phyloP scores from a whole-genome alignment of 2,888 invertebrate species.

The Melitaea athalia region DNA sequence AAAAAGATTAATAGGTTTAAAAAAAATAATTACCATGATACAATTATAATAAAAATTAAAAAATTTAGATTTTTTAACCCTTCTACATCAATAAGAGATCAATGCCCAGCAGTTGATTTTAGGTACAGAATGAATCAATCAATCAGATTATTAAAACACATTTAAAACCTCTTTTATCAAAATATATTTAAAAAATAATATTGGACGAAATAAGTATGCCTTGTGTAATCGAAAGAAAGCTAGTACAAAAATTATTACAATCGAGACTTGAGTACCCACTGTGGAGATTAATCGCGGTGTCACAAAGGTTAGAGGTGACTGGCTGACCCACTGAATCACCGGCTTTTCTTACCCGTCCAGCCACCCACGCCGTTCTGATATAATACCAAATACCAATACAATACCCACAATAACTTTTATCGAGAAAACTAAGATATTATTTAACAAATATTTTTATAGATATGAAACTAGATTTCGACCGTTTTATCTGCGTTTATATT shows the following conservation, averaged over 20 bases:
- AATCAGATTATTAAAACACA: too few species aligned
- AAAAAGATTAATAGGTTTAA: too few species aligned
- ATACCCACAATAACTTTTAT: neutral
- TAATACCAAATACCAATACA: too few species aligned
- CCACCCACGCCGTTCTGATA: constrained; percentile 5
- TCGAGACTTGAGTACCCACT: neutral
- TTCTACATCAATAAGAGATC: too few species aligned
- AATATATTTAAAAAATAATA: too few species aligned
- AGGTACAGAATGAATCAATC: too few species aligned
- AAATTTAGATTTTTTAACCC: too few species aligned
- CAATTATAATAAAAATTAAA: too few species aligned
- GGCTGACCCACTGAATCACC: constrained; percentile 27
- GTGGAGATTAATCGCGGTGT: constrained; percentile 5
- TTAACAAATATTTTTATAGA: neutral
- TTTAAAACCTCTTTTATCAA: too few species aligned
- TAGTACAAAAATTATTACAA: neutral
- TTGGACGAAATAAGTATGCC: too few species aligned
- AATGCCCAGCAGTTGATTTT: too few species aligned
- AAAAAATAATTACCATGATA: too few species aligned
- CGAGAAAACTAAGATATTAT: neutral
- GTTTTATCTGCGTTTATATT: neutral
- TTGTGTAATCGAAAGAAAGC: neutral
- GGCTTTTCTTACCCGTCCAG: neutral
- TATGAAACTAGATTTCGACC: neutral
- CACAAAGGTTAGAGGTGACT: constrained; percentile 30